A percentile compares a stretch with the other conserved stretches of the same genome.
phyloP scores from a whole-genome alignment of 2,888 invertebrate genomes.

The Coremacera marginata region DNA sequence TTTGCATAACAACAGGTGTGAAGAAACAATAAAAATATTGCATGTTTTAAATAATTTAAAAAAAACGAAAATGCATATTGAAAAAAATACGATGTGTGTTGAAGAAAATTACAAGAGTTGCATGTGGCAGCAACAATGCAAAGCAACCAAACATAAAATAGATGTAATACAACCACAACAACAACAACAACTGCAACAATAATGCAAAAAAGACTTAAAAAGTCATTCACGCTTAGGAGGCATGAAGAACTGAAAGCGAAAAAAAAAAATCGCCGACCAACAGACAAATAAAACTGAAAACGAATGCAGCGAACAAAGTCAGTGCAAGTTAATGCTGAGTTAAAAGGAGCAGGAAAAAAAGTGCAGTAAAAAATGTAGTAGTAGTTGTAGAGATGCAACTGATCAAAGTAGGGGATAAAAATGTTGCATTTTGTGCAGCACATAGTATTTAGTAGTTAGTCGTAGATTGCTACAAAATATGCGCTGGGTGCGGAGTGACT shows the following conservation, averaged over 20 bases:
- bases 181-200: background rate
- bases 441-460: background rate
- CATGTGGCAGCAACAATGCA: constrained; percentile 13
- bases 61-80: background rate
- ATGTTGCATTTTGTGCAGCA: background rate
- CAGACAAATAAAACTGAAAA: constrained; percentile 11
- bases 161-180: background rate
- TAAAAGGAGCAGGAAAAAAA: background rate
- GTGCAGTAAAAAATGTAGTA: background rate
- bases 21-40: constrained; percentile 17
- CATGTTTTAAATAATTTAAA: background rate
- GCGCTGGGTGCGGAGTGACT: background rate
- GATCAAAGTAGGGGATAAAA: no score
- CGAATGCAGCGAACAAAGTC: background rate
- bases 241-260: constrained; percentile 16
- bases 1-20: background rate
- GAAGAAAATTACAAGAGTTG: background rate
- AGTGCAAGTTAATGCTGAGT: background rate
- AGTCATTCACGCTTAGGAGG: constrained; percentile 30
- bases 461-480: background rate
- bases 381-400: background rate
- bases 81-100: background rate
- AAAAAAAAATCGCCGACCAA: background rate
- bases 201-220: background rate
- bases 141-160: background rate